Conservation (phyloP, 2,888 invertebrate species). For the Heteromurus nitidus region DNA sequence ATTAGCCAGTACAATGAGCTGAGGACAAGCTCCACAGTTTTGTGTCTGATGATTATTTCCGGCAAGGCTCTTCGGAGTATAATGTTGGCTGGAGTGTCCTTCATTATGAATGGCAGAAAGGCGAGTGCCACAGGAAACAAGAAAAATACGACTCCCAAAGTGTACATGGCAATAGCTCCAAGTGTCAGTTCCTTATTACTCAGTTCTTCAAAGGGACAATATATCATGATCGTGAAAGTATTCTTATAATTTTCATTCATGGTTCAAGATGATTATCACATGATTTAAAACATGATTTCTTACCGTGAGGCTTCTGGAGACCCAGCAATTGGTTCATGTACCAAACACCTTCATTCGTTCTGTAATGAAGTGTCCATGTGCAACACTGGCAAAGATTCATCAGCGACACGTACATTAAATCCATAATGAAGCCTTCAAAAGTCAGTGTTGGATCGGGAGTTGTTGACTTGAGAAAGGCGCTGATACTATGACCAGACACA, state of each 20-base stretch:
- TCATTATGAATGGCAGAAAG: slow-evolving; percentile 20
- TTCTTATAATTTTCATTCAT: background rate
- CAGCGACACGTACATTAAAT: slow-evolving; percentile 15
- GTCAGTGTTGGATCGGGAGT: background rate
- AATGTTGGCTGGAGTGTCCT: slow-evolving; percentile 7
- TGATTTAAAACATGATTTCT: too few species aligned
- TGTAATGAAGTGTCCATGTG: slow-evolving; percentile 12
- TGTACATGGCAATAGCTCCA: slow-evolving; percentile 13
- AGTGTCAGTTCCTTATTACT: background rate
- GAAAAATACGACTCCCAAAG: background rate
- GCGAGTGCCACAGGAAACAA: slow-evolving; percentile 9
- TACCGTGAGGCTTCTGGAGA: slow-evolving; percentile 24
- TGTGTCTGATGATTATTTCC: background rate
- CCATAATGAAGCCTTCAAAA: slow-evolving; percentile 30
- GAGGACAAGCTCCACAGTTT: background rate
- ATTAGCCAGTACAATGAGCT: slow-evolving; percentile 16
- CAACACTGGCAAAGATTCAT: background rate
- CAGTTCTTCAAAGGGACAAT: background rate
- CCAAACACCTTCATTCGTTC: background rate
- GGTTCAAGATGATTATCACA: too few species aligned
- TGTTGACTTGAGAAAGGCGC: background rate
- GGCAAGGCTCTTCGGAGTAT: slow-evolving; percentile 9
- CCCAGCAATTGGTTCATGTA: slow-evolving; percentile 21
- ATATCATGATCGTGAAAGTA: background rate
- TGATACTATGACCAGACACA: background rate